Evolutionary conservation across 2,797 vertebrate species (phyloP).

Genomic region (Micromesistius poutassou): DNA sequence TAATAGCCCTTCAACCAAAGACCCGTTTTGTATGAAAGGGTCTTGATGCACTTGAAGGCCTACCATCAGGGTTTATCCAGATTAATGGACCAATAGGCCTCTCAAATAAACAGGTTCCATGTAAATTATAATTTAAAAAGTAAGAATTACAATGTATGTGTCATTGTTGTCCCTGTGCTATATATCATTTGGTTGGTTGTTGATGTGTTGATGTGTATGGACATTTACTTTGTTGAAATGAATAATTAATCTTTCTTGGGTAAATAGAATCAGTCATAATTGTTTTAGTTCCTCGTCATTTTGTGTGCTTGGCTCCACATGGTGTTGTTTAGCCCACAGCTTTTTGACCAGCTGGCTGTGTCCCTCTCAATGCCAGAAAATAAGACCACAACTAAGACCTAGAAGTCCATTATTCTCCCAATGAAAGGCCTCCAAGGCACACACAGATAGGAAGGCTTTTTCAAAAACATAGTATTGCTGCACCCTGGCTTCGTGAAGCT

Average conservation of each 20-base stretch:
- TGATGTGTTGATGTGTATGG: no score
- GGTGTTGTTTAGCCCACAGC: slow-evolving; percentile 35
- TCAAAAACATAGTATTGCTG: neutral
- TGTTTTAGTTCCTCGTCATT: slow-evolving; percentile 31
- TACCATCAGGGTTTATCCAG: neutral
- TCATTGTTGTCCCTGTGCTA: neutral
- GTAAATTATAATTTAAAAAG: neutral
- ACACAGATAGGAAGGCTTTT: neutral
- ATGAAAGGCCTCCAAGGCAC: slow-evolving; percentile 36
- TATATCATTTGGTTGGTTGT: neutral
- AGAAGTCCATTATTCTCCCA: slow-evolving; percentile 53
- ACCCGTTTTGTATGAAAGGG: neutral
- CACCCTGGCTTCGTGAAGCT: neutral
- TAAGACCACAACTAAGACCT: neutral
- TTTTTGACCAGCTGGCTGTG: slow-evolving; percentile 52
- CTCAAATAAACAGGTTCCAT: neutral
- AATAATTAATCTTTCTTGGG: neutral
- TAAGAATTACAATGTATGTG: neutral
- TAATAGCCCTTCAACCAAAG: neutral
- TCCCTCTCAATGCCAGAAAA: slow-evolving; percentile 22
- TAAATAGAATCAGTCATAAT: neutral
- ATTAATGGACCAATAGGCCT: neutral
- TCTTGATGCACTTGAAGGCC: neutral
- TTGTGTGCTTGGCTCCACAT: slow-evolving; percentile 47
- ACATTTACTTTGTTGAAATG: neutral